Conservation (phyloP, 2,888 invertebrate species). For the Andrena marginata region DNA sequence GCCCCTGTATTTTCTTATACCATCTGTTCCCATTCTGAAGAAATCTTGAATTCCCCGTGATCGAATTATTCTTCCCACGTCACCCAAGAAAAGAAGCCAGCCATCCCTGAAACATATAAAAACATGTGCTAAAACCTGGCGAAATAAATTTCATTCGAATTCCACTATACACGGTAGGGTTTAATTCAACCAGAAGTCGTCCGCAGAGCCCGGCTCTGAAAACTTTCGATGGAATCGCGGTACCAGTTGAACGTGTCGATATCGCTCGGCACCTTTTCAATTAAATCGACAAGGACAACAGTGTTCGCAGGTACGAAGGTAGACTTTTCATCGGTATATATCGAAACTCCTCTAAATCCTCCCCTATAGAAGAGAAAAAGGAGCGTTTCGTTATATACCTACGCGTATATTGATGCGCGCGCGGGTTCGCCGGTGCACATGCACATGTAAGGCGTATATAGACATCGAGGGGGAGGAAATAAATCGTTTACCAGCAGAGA, state of each 20-base stretch:
- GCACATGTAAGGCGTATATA: conserved; percentile 6
- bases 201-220: background rate
- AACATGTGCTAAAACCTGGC: background rate
- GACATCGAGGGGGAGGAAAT: conserved; percentile 55
- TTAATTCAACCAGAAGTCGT: conserved; percentile 19
- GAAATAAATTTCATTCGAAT: background rate
- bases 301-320: conserved; percentile 32
- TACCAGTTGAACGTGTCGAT: conserved; percentile 45
- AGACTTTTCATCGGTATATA: conserved; percentile 45
- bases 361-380: background rate
- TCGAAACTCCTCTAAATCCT: conserved; percentile 41
- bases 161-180: background rate
- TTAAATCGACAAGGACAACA: conserved; percentile 45
- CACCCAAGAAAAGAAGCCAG: too few species aligned
- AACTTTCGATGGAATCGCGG: conserved; percentile 13
- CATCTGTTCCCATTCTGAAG: too few species aligned
- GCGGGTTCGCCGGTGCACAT: background rate
- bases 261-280: conserved; percentile 55
- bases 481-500: conserved; percentile 69
- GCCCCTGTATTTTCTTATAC: too few species aligned
- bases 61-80: too few species aligned
- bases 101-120: background rate
- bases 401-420: background rate
- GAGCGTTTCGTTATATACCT: background rate
- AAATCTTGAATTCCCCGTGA: too few species aligned